Evolutionary conservation across 2,113 vertebrate genomes (phyloP).

Genomic region (Misgurnus mizolepis): DNA sequence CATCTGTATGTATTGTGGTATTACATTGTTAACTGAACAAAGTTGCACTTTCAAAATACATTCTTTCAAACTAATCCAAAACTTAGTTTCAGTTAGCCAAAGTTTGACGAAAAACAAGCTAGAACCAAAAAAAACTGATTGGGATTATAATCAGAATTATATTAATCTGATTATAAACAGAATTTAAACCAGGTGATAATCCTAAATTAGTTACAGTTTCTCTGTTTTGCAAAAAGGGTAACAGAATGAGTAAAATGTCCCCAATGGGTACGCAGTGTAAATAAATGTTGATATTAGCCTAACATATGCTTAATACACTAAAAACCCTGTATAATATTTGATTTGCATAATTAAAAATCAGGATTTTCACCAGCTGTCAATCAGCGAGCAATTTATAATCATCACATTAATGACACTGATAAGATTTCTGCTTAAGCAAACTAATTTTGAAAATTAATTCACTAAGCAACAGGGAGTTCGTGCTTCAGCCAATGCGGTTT

Average conservation of each 20-base stretch:
- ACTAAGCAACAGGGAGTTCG: neutral
- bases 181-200: neutral
- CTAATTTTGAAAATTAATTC: conserved; percentile 31
- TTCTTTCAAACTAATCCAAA: too few relatives aligned
- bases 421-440: conserved; percentile 6
- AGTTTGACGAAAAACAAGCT: too few relatives aligned
- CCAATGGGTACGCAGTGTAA: neutral
- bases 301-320: conserved; percentile 9
- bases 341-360: conserved; percentile 28
- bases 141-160: too few relatives aligned
- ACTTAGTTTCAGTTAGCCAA: too few relatives aligned
- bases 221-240: neutral
- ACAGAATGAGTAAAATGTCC: neutral
- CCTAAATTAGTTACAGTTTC: neutral
- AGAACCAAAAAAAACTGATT: too few relatives aligned
- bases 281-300: neutral
- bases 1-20: conserved; percentile 11
- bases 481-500: neutral
- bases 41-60: neutral
- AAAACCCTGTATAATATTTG: neutral
- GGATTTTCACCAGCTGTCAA: neutral
- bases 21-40: neutral
- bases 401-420: neutral
- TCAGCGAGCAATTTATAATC: conserved; percentile 18
- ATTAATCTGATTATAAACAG: too few relatives aligned